Conservation (phyloP, 2,113 vertebrate genomes). For the Apteryx owenii region DNA sequence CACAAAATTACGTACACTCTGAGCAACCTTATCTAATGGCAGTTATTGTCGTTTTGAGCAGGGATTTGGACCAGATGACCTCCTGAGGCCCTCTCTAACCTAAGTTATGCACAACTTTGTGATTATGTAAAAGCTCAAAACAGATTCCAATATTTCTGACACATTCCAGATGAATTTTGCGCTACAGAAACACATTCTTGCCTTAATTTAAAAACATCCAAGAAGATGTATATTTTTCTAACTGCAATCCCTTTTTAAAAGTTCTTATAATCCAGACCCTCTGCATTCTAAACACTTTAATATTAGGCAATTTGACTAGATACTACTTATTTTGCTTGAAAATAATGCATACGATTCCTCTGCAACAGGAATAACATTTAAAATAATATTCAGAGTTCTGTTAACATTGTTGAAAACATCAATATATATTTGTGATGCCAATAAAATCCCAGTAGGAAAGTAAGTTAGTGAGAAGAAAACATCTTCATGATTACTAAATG, state of each 20-base stretch:
- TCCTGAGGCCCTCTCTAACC: no score
- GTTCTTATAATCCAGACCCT: neutral
- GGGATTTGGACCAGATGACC: no score
- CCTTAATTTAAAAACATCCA: neutral
- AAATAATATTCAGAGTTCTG: neutral
- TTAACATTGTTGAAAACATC: neutral
- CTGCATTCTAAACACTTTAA: neutral
- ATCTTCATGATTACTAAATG: neutral
- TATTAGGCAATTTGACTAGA: neutral
- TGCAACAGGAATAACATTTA: neutral
- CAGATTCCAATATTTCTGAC: no score
- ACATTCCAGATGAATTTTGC: no score
- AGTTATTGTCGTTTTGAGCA: no score
- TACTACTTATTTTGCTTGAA: neutral
- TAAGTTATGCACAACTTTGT: no score
- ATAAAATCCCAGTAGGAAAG: neutral
- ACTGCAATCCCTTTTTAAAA: neutral
- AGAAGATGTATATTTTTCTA: neutral
- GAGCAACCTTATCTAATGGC: no score
- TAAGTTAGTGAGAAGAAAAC: neutral
- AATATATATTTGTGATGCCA: neutral
- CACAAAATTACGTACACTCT: no score
- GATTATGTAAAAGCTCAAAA: no score
- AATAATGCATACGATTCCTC: neutral
- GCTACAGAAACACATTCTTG: neutral